Evolutionary conservation across 2,888 invertebrate genomes (phyloP).

Genomic region (Prenolepis imparis): DNA sequence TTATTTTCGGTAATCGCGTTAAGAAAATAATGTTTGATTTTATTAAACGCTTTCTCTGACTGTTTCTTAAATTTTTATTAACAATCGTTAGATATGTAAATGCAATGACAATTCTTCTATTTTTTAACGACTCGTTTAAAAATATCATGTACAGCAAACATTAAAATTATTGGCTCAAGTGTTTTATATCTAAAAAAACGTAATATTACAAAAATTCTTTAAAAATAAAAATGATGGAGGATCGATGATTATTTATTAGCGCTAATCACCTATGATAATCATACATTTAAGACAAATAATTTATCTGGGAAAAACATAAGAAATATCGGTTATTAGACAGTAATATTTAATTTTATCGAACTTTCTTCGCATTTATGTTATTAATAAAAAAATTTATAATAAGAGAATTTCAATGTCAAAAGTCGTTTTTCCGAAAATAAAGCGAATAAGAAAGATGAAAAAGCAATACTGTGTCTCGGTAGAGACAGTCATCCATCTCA

Average conservation of each 20-base stretch:
- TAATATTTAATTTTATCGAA: slow-evolving; percentile 22
- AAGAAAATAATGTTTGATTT: slow-evolving; percentile 10
- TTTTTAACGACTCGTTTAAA: slow-evolving; percentile 1
- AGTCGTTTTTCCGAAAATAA: background rate
- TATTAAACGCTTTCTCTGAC: background rate
- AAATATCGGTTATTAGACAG: slow-evolving; percentile 16
- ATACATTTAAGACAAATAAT: slow-evolving; percentile 21
- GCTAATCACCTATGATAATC: background rate
- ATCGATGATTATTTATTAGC: background rate
- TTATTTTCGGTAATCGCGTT: slow-evolving; percentile 28
- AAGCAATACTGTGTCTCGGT: background rate
- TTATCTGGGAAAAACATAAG: background rate
- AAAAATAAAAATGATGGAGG: slow-evolving; percentile 23
- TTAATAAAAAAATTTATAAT: background rate
- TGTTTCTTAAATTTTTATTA: background rate
- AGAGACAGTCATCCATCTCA: slow-evolving; percentile 20
- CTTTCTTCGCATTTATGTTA: background rate
- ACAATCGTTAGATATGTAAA: slow-evolving; percentile 8
- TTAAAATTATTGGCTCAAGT: slow-evolving; percentile 2
- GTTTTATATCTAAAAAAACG: slow-evolving; percentile 10
- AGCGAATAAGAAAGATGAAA: background rate
- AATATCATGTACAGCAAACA: slow-evolving; percentile 8
- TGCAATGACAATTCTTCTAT: background rate
- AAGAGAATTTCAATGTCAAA: background rate
- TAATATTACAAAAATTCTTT: slow-evolving; percentile 11